Evolutionary conservation across 2,888 invertebrate genomes (phyloP).

Genomic region (Tupiocoris notatus): DNA sequence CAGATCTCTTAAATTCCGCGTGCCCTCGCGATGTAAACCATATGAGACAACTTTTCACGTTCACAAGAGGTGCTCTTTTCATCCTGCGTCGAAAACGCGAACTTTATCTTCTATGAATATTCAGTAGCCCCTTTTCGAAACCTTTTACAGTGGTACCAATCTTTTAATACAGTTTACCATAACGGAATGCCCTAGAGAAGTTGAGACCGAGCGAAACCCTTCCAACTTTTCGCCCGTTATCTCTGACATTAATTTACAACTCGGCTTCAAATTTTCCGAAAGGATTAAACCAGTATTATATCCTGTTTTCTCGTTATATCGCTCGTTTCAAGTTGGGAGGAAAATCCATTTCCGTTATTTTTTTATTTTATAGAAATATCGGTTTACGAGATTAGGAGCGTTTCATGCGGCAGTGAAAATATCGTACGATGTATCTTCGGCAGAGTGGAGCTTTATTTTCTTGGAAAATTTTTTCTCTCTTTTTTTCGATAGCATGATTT

Average conservation of each 20-base stretch:
- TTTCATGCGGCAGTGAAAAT: no score
- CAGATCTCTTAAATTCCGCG: not conserved
- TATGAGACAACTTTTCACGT: not conserved
- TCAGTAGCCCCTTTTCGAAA: constrained; percentile 5
- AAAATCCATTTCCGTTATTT: no score
- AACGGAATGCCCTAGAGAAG: constrained; percentile 18
- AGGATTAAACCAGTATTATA: not conserved
- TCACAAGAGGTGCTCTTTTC: not conserved
- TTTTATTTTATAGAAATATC: no score
- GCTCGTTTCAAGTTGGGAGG: no score
- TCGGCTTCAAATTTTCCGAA: not conserved
- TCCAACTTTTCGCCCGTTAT: constrained; percentile 1
- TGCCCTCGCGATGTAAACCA: not conserved
- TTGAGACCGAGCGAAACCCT: not conserved
- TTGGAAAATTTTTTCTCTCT: no score
- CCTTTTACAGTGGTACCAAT: constrained; percentile 29
- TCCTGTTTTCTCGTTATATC: not conserved
- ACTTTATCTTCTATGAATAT: constrained; percentile 20
- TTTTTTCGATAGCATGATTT: no score
- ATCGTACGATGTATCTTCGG: no score
- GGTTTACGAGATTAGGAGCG: no score
- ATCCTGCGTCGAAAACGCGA: not conserved
- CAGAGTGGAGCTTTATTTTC: no score
- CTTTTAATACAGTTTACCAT: constrained; percentile 34
- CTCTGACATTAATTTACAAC: constrained; percentile 16